Conservation (phyloP, 2,888 invertebrate genomes). For the Tetramorium bicarinatum region DNA sequence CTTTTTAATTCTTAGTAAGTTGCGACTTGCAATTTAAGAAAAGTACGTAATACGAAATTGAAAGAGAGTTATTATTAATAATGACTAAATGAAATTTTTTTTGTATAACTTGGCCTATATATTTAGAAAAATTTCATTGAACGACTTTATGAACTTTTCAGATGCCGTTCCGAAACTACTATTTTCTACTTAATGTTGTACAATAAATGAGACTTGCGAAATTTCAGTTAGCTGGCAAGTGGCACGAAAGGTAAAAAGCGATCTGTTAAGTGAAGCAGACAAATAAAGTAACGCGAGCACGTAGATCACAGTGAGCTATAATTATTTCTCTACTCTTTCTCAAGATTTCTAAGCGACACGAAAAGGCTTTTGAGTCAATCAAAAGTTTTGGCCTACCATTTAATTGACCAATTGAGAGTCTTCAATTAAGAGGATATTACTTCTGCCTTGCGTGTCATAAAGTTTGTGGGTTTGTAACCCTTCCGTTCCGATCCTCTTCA, state of each 20-base stretch:
- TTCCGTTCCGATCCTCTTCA: background rate
- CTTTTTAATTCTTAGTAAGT: background rate
- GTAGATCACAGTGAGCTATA: background rate
- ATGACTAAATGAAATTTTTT: conserved; percentile 9
- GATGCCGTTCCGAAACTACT: background rate
- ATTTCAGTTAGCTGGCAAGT: background rate
- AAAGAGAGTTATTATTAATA: background rate
- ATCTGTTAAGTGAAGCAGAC: conserved; percentile 3
- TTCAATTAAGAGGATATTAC: conserved; percentile 72
- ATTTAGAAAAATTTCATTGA: background rate
- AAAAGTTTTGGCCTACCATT: conserved; percentile 55
- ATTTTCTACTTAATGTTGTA: conserved; percentile 7
- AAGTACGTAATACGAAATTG: conserved; percentile 14
- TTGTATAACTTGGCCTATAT: background rate
- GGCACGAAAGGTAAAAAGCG: background rate
- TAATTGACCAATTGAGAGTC: conserved; percentile 70
- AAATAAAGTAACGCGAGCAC: background rate
- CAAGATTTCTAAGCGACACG: background rate
- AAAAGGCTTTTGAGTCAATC: conserved; percentile 54
- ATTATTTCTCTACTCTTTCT: conserved; percentile 16
- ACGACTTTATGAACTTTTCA: background rate
- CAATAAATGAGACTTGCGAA: background rate
- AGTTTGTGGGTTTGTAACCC: conserved; percentile 39
- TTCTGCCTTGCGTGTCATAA: conserved; percentile 62
- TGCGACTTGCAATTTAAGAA: conserved; percentile 12